phyloP scores from a whole-genome alignment of 1,140 invertebrate species.

The Planococcus citri region DNA sequence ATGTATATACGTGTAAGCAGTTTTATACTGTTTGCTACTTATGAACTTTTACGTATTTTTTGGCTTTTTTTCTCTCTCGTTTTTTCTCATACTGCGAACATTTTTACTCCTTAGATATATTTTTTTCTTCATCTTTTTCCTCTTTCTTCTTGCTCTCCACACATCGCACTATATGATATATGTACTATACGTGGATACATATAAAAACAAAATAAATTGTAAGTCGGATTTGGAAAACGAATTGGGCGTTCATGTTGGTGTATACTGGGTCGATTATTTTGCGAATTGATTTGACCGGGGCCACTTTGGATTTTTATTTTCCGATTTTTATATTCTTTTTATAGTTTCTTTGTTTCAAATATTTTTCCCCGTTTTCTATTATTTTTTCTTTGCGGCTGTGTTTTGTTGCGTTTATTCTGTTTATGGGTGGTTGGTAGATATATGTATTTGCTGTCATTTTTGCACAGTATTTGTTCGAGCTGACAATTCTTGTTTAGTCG shows the following conservation, averaged over 20 bases:
- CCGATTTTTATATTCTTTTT: conserved; percentile 16
- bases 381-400: conserved; percentile 10
- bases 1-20: neutral
- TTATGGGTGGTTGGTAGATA: neutral
- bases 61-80: neutral
- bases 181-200: neutral
- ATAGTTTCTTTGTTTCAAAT: conserved; percentile 19
- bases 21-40: conserved; percentile 14
- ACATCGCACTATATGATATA: no score
- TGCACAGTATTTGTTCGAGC: neutral
- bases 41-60: conserved; percentile 16
- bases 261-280: conserved; percentile 11
- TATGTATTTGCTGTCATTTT: neutral
- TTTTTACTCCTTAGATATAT: no score
- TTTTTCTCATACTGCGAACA: neutral
- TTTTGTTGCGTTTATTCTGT: neutral
- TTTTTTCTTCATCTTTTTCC: no score
- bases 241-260: conserved; percentile 11
- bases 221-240: conserved; percentile 4
- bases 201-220: conserved; percentile 1
- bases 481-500: neutral
- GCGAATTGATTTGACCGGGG: conserved; percentile 5
- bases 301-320: conserved; percentile 16
- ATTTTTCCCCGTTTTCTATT: conserved; percentile 3
- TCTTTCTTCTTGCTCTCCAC: no score